Evolutionary conservation across 1,140 invertebrate species (phyloP).

Genomic region (Eriocheir sinensis): DNA sequence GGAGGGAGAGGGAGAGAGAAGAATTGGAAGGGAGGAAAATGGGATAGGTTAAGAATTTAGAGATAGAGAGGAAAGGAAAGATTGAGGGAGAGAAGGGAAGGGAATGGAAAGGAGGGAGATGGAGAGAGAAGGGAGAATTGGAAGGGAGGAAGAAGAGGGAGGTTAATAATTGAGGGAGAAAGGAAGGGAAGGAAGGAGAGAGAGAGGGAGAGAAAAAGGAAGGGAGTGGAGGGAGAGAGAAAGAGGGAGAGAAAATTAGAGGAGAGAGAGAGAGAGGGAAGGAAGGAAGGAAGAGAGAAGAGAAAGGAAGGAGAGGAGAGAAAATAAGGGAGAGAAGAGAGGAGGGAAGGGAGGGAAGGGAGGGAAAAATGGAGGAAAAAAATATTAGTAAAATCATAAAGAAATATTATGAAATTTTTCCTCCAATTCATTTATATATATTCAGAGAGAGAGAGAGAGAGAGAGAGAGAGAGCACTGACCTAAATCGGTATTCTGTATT

Average conservation of each 20-base stretch:
- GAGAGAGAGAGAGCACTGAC: background rate
- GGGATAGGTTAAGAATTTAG: background rate
- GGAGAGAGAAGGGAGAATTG: background rate
- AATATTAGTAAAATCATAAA: background rate
- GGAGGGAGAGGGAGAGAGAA: background rate
- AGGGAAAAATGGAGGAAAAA: background rate
- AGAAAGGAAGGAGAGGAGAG: background rate
- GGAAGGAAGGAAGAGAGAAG: background rate
- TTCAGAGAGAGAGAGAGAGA: background rate
- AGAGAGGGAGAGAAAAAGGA: constrained; percentile 24
- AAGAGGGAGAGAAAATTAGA: background rate
- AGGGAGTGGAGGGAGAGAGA: background rate
- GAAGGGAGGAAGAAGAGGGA: background rate
- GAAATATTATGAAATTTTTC: too few relatives aligned
- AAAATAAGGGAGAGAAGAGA: background rate
- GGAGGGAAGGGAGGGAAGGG: background rate
- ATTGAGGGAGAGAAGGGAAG: background rate
- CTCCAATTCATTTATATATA: background rate
- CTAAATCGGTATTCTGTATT: background rate
- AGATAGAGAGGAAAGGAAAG: background rate
- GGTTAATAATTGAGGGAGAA: background rate
- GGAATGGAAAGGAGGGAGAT: background rate
- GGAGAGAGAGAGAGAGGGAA: background rate
- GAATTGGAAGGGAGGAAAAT: constrained; percentile 1
- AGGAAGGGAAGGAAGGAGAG: background rate